phyloP scores from a whole-genome alignment of 2,888 invertebrate species.

The Hemistola chrysoprasaria region DNA sequence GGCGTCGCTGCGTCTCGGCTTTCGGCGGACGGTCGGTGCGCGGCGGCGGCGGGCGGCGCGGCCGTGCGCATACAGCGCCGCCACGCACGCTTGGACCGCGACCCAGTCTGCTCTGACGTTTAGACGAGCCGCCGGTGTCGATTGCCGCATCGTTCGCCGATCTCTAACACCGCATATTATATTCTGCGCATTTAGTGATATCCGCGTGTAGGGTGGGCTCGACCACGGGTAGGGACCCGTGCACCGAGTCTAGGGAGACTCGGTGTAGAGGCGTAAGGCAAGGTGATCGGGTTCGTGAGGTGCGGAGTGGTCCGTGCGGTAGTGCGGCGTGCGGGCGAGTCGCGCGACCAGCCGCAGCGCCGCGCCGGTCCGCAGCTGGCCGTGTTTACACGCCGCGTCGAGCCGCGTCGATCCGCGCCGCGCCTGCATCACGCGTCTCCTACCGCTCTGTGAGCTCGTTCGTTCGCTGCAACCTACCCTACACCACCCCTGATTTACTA shows the following conservation, averaged over 20 bases:
- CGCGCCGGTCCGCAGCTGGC: conserved; percentile 64
- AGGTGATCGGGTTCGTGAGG: conserved; percentile 14
- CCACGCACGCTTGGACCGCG: conserved; percentile 75
- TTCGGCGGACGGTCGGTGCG: conserved; percentile 67
- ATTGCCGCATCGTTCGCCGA: conserved; percentile 47
- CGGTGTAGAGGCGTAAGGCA: conserved; percentile 24
- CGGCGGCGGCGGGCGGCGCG: conserved; percentile 59
- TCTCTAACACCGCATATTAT: conserved; percentile 53
- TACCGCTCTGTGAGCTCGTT: conserved; percentile 43
- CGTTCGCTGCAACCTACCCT: conserved; percentile 67
- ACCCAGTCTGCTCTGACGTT: conserved; percentile 79
- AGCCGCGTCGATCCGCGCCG: conserved; percentile 39
- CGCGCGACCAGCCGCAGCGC: conserved; percentile 45
- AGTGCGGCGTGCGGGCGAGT: conserved; percentile 28
- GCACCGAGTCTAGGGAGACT: no score
- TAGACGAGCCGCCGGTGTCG: conserved; percentile 72
- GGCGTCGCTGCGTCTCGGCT: conserved; percentile 81
- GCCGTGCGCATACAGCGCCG: conserved; percentile 61
- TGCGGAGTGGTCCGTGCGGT: conserved; percentile 28
- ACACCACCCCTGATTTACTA: conserved; percentile 71
- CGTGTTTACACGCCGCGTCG: conserved; percentile 71
- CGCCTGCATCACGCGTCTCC: conserved; percentile 40
- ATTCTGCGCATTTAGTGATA: conserved; percentile 62
- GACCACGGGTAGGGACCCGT: conserved; percentile 22
- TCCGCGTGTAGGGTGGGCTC: conserved; percentile 19